Base-by-base conservation (phyloP, 2,113 vertebrate genomes). In the Oostethus manadensis region DNA sequence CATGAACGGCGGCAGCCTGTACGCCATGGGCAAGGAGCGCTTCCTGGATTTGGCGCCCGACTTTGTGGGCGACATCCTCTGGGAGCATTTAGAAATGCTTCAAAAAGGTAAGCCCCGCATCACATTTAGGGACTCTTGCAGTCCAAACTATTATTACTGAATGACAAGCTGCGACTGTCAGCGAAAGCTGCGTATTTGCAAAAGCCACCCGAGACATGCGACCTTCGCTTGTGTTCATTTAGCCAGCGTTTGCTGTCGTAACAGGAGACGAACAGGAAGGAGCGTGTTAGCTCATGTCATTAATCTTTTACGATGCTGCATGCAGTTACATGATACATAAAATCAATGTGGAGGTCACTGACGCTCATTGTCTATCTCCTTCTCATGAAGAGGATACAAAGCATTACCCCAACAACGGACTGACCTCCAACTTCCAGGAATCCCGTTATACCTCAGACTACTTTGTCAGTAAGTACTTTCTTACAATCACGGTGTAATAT, bases 61-160 rank as follows among this genome's bases (percentile, higher is more conserved):
- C 85, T 99, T 98, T 70, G 97, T 99, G 62, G 97, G 97, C 17
- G 97, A 99, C 73, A 99, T 99, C 86, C 92, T 99, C 8, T 99
- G 97, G 97, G 97, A 99, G 45, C 97, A 99, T 64, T 86, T 99
- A 79, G 96, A 99, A 86, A 98, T 98, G 88, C 88, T 99, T 83
- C 96, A 98, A 83, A 99, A 98, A 95, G 97, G 97, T 99, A 84
- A 86, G 45, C 13, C 8, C 9, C 17, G 11, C 5, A n/a, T 22
- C 1, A 7, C n/a, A 20, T 48, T 18, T 18, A 3, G 46, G n/a
- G 16, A 9, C 46, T 48, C 20, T 20, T 48, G 11, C 46, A 20
- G 17, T 48, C 10, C 2, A 20, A 48, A n/a, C 8, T 48, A 20
- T 3, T 42, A 14, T 42, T 42, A 42, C 14, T 4, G 38, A 42